A percentile compares a stretch with the other conserved stretches of the same genome.
Evolutionary conservation across 2,888 invertebrate species (phyloP).

Genomic region (Sphinx pinastri): DNA sequence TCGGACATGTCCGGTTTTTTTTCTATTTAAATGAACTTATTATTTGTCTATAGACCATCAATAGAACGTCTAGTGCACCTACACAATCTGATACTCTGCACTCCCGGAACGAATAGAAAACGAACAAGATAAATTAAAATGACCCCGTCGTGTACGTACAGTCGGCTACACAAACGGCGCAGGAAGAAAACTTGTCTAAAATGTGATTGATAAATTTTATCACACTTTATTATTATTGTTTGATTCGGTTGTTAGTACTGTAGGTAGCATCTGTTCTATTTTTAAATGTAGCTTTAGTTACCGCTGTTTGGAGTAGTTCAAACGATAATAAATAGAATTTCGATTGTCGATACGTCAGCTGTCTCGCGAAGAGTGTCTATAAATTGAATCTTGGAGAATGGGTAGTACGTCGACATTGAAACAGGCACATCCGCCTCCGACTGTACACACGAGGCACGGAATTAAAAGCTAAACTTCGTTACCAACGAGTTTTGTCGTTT

Average conservation of each 20-base stretch:
- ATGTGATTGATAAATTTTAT: background rate
- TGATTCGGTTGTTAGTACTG: too few species aligned
- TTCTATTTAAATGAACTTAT: background rate
- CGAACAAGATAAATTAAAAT: slow-evolving; percentile 73
- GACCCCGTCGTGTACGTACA: slow-evolving; percentile 44
- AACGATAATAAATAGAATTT: background rate
- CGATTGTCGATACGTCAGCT: background rate
- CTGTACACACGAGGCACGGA: slow-evolving; percentile 56
- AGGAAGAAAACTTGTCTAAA: slow-evolving; percentile 21
- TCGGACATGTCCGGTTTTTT: too few species aligned
- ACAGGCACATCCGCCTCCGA: slow-evolving; percentile 37
- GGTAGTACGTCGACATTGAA: background rate
- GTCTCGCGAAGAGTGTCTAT: background rate
- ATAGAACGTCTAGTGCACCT: slow-evolving; percentile 32
- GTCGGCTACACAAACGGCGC: slow-evolving; percentile 29
- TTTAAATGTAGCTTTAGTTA: background rate
- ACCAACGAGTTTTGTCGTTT: slow-evolving; percentile 74
- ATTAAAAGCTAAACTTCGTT: slow-evolving; percentile 82
- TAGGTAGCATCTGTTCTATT: background rate
- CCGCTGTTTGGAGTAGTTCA: too few species aligned
- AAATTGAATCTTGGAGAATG: background rate
- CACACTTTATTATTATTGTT: too few species aligned
- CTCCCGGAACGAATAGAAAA: slow-evolving; percentile 62
- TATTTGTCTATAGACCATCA: slow-evolving; percentile 19
- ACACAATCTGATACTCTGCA: slow-evolving; percentile 52